phyloP scores from a whole-genome alignment of 2,113 vertebrate species.

The Notarius lentiginosus region DNA sequence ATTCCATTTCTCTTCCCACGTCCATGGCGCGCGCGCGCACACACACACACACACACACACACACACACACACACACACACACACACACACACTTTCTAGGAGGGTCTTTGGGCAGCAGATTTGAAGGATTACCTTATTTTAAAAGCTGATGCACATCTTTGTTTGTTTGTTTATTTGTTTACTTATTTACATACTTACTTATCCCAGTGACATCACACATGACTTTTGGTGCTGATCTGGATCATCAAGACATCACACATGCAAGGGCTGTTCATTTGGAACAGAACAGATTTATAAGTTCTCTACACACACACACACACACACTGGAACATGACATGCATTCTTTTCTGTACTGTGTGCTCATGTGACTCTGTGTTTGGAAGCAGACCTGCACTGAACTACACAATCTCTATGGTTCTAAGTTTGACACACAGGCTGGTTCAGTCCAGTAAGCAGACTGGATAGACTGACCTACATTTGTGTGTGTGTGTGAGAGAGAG shows the following conservation, averaged over 20 bases:
- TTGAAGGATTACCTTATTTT: background rate
- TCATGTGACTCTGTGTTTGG: background rate
- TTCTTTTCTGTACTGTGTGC: background rate
- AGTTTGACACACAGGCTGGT: constrained; percentile 23
- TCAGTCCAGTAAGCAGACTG: constrained; percentile 15
- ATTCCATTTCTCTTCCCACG: background rate
- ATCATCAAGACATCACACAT: background rate
- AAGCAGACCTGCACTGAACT: background rate
- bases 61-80: constrained; percentile 10
- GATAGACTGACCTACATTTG: constrained; percentile 24
- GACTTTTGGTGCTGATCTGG: too few species aligned
- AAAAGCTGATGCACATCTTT: background rate
- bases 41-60: background rate
- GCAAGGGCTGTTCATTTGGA: background rate
- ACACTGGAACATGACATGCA: constrained; percentile 19
- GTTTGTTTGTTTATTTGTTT: background rate
- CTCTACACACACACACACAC: background rate
- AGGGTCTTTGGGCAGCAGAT: background rate
- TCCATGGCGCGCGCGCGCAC: background rate
- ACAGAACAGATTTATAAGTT: background rate
- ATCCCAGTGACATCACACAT: background rate
- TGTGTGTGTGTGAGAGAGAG: constrained; percentile 53
- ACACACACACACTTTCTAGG: background rate
- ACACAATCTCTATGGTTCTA: background rate
- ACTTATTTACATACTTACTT: background rate